Conservation (phyloP, 1,140 invertebrate genomes). For the Leptinotarsa texana region DNA sequence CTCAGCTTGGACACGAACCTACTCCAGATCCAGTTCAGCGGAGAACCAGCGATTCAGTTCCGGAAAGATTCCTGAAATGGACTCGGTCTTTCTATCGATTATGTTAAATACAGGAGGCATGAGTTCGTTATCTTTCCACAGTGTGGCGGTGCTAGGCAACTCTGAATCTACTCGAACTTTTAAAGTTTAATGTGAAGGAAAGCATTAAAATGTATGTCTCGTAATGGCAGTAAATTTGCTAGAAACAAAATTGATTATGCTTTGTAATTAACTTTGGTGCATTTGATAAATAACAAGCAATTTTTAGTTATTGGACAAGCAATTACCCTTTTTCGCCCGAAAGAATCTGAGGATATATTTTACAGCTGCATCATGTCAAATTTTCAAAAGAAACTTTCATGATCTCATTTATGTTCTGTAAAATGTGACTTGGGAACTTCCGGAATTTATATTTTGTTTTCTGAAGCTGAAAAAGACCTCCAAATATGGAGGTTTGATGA, state of each 20-base stretch:
- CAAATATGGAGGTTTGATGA: too few species aligned
- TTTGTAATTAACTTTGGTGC: slow-evolving; percentile 8
- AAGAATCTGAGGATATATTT: background rate
- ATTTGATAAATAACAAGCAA: slow-evolving; percentile 15
- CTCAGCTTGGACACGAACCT: background rate
- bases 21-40: background rate
- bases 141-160: background rate
- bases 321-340: background rate
- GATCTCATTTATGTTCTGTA: too few species aligned
- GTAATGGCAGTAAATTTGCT: slow-evolving; percentile 8
- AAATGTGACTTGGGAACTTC: too few species aligned
- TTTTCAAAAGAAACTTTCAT: too few species aligned
- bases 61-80: background rate
- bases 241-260: slow-evolving; percentile 14
- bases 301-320: slow-evolving; percentile 11
- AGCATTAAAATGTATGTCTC: slow-evolving; percentile 16
- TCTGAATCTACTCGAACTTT: background rate
- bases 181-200: background rate
- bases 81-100: slow-evolving; percentile 1
- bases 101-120: background rate
- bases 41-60: background rate
- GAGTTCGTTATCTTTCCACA: slow-evolving; percentile 11
- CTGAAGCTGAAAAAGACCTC: too few species aligned
- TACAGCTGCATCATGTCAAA: too few species aligned
- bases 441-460: too few species aligned